Conservation (phyloP, 1,140 invertebrate species). For the Zaprionus gabonicus region DNA sequence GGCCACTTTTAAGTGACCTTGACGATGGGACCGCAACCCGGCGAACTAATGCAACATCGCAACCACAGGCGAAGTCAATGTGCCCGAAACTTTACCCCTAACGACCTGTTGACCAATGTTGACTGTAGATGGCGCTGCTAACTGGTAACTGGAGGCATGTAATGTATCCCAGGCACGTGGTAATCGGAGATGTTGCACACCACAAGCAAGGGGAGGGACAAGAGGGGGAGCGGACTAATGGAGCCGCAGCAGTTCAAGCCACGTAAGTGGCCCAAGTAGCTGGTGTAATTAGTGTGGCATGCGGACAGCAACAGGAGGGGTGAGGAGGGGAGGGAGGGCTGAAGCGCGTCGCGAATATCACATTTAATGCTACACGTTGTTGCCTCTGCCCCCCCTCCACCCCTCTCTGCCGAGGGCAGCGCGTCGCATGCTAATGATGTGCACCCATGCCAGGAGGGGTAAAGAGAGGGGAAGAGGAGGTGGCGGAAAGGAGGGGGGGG, state of each 20-base stretch:
- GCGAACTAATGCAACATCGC: neutral
- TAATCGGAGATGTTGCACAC: neutral
- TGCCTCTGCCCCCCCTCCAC: neutral
- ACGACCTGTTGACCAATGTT: constrained; percentile 1
- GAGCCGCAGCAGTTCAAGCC: constrained; percentile 21
- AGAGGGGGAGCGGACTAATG: constrained; percentile 38
- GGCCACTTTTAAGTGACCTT: neutral
- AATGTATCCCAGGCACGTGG: constrained; percentile 23
- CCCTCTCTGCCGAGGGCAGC: neutral
- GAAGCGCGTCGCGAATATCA: constrained; percentile 55
- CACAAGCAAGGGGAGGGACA: neutral
- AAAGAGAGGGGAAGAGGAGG: neutral
- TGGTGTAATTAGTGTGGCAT: constrained; percentile 60
- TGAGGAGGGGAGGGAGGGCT: neutral
- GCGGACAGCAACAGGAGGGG: neutral
- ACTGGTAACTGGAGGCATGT: constrained; percentile 15
- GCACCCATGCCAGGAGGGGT: neutral
- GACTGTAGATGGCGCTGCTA: constrained; percentile 12
- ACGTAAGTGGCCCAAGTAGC: constrained; percentile 12
- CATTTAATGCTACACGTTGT: constrained; percentile 40
- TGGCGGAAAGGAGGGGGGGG: neutral
- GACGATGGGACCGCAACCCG: neutral
- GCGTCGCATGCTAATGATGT: constrained; percentile 58
- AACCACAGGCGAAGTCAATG: neutral
- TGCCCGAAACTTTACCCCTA: neutral